Conservation (phyloP, 64 coral and sea anemone species). For the Montipora foliosa region DNA sequence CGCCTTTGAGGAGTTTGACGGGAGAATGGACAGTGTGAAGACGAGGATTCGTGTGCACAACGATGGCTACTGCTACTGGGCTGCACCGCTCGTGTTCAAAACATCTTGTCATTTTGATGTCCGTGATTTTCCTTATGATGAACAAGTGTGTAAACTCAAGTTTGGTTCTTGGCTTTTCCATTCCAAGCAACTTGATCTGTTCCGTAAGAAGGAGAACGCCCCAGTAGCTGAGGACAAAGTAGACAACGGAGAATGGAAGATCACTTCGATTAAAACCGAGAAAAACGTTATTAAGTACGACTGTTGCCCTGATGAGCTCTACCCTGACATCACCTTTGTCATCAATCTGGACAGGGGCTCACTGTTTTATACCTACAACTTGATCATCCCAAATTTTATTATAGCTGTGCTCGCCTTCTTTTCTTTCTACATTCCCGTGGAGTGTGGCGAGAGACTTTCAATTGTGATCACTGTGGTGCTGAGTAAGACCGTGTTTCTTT, state of each 20-base stretch:
- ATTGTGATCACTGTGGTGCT: constrained; percentile 88
- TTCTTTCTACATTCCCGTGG: constrained; percentile 88
- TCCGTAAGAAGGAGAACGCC: constrained; percentile 19
- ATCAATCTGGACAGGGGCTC: constrained; percentile 73
- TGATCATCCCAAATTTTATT: constrained; percentile 86
- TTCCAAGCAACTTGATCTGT: constrained; percentile 58
- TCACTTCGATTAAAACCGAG: constrained; percentile 49
- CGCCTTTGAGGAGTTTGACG: constrained; percentile 95
- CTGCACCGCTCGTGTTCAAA: constrained; percentile 86
- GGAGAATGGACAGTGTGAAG: constrained; percentile 80
- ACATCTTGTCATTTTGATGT: constrained; percentile 90
- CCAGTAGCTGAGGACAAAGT: constrained; percentile 61
- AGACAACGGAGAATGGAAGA: constrained; percentile 86
- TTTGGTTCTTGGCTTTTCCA: constrained; percentile 85
- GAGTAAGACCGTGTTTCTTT: constrained; percentile 88
- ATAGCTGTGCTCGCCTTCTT: constrained; percentile 90
- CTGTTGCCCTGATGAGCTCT: constrained; percentile 17
- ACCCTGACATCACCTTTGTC: constrained; percentile 82
- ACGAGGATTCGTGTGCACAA: constrained; percentile 56
- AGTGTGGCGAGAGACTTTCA: constrained; percentile 88
- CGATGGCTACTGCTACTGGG: constrained; percentile 55
- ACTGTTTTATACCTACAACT: constrained; percentile 86
- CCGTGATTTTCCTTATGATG: constrained; percentile 84
- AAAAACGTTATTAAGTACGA: constrained; percentile 51
- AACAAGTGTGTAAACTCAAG: constrained; percentile 80